phyloP scores from a whole-genome alignment of 2,797 vertebrate genomes.

The Glyptemys insculpta region DNA sequence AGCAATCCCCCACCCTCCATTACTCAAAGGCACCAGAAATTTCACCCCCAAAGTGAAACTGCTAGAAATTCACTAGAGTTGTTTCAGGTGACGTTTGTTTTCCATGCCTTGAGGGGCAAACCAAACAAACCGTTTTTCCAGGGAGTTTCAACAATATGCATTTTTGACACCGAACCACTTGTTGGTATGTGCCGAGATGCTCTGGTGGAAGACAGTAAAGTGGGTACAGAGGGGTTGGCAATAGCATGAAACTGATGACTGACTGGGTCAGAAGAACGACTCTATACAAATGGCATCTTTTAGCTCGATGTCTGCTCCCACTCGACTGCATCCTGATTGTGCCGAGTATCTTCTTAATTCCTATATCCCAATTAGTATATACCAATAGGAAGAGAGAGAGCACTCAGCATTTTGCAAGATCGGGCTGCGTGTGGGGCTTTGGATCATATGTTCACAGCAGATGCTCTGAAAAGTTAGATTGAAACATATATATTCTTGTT shows the following conservation, averaged over 20 bases:
- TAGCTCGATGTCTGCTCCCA: not conserved
- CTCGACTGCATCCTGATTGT: not conserved
- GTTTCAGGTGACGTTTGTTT: not conserved
- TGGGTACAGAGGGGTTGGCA: not conserved
- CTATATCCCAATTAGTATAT: not conserved
- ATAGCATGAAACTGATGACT: not conserved
- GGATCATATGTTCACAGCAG: no score
- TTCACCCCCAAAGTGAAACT: not conserved
- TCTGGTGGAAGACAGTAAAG: not conserved
- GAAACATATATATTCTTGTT: no score
- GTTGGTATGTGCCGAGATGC: not conserved
- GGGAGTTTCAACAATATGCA: not conserved
- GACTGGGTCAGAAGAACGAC: not conserved
- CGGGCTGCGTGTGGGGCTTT: not conserved
- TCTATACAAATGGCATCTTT: not conserved
- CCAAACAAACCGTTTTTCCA: not conserved
- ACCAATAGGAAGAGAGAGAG: not conserved
- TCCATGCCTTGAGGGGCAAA: not conserved
- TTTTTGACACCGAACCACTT: not conserved
- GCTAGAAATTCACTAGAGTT: not conserved
- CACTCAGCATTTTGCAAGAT: not conserved
- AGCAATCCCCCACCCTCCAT: not conserved
- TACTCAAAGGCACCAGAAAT: not conserved
- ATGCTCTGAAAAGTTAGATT: no score
- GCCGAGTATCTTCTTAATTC: conserved; percentile 11